Percentiles rank a stretch among this genome's conserved stretches.
Evolutionary conservation across 1,140 invertebrate species (phyloP).

Genomic region (Ceratina japonica): DNA sequence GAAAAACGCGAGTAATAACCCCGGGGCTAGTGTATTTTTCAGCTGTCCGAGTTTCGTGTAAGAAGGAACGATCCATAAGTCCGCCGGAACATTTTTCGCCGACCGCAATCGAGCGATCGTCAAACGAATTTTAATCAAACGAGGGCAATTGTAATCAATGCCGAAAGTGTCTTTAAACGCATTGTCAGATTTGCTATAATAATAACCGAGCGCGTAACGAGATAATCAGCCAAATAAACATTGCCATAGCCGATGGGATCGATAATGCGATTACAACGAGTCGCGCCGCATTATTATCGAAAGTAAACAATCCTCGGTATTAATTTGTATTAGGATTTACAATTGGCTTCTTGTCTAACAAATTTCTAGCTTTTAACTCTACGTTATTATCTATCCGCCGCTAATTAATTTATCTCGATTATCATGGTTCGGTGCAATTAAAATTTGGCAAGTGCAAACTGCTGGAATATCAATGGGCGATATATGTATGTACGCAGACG

Average conservation of each 20-base stretch:
- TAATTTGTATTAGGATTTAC: slow-evolving; percentile 11
- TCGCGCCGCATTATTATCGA: slow-evolving; percentile 11
- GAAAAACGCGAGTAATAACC: slow-evolving; percentile 11
- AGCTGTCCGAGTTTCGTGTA: neutral
- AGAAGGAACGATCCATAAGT: neutral
- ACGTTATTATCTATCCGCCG: slow-evolving; percentile 12
- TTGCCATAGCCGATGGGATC: slow-evolving; percentile 1
- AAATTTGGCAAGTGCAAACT: slow-evolving; percentile 20
- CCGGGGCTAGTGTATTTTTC: slow-evolving; percentile 12
- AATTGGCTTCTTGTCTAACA: neutral
- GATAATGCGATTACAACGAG: slow-evolving; percentile 25
- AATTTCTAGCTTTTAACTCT: neutral
- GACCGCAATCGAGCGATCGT: neutral
- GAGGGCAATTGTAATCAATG: no score
- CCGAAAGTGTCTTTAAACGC: no score
- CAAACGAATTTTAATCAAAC: neutral
- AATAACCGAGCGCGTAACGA: neutral
- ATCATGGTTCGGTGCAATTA: neutral
- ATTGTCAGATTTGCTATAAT: no score
- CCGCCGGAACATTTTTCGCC: neutral
- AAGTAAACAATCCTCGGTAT: slow-evolving; percentile 25
- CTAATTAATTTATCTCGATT: slow-evolving; percentile 36
- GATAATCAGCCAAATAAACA: slow-evolving; percentile 7
- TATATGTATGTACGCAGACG: no score
- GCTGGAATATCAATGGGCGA: neutral